Conservation (phyloP, 2,888 invertebrate genomes). For the Luperina nickerlii region DNA sequence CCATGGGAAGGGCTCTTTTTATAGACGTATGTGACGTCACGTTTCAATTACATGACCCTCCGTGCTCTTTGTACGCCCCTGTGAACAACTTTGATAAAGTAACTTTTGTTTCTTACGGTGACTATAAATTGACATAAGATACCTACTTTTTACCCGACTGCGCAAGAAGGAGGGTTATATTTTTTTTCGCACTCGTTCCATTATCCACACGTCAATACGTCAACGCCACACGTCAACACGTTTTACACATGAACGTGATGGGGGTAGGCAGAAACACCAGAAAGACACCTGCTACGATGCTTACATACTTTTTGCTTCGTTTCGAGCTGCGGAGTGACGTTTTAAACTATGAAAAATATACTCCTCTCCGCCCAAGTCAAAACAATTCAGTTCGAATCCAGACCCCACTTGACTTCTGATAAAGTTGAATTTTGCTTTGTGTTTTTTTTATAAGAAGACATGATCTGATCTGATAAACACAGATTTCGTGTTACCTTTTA, state of each 20-base stretch:
- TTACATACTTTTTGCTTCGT: background rate
- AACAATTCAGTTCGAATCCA: background rate
- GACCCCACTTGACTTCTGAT: background rate
- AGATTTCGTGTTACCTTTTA: background rate
- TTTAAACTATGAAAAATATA: too few relatives aligned
- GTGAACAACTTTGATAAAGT: background rate
- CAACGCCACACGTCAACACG: too few relatives aligned
- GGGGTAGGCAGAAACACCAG: background rate
- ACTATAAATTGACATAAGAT: background rate
- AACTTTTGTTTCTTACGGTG: background rate
- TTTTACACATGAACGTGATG: background rate
- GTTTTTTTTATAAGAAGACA: background rate
- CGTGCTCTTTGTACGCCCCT: background rate
- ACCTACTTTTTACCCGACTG: background rate
- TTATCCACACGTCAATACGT: too few relatives aligned
- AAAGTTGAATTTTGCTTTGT: background rate
- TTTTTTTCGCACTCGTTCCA: background rate
- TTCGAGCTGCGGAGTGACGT: background rate
- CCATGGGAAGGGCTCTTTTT: constrained; percentile 45
- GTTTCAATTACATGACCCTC: constrained; percentile 29
- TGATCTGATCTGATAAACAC: background rate
- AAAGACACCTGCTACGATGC: background rate
- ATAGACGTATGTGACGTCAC: constrained; percentile 50
- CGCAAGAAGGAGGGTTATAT: too few relatives aligned
- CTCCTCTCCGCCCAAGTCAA: background rate